phyloP scores from a whole-genome alignment of 2,888 invertebrate species.

The Petrophora chlorosata region DNA sequence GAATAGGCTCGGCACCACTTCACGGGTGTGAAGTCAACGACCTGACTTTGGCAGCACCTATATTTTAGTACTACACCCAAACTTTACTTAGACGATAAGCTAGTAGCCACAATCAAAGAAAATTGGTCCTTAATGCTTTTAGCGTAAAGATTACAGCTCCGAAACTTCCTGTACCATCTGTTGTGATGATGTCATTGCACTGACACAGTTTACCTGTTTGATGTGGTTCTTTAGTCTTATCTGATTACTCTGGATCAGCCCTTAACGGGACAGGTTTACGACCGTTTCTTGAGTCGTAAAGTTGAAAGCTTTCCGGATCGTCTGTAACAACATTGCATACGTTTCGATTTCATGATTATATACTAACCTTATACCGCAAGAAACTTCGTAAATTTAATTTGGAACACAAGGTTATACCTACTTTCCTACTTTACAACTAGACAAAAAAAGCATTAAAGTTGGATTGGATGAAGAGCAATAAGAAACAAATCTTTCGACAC shows the following conservation, averaged over 20 bases:
- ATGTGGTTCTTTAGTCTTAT: conserved; percentile 46
- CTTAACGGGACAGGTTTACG: conserved; percentile 26
- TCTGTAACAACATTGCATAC: conserved; percentile 5
- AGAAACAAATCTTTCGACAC: too few species aligned
- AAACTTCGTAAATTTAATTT: too few species aligned
- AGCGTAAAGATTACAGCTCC: conserved; percentile 20
- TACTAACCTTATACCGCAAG: not conserved
- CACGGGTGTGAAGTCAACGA: conserved; percentile 29
- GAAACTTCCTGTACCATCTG: conserved; percentile 20
- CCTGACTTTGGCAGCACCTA: conserved; percentile 36
- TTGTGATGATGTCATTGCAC: conserved; percentile 46
- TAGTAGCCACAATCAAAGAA: conserved; percentile 8
- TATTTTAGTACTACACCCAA: conserved; percentile 27
- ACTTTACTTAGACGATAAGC: conserved; percentile 28
- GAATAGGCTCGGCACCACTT: conserved; percentile 42
- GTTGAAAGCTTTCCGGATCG: conserved; percentile 22
- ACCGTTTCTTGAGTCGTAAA: conserved; percentile 30
- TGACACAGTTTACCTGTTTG: conserved; percentile 53
- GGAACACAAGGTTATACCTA: too few species aligned
- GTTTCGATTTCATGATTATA: not conserved
- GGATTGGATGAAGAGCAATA: too few species aligned
- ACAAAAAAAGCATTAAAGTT: too few species aligned
- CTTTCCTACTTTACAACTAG: too few species aligned
- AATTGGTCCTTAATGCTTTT: conserved; percentile 21
- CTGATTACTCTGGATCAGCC: conserved; percentile 43